These are phyloP conservation scores for Collichthys lucidus DNA, from an alignment of 2,113 vertebrate species.

Conservation along the genomic window DNA sequence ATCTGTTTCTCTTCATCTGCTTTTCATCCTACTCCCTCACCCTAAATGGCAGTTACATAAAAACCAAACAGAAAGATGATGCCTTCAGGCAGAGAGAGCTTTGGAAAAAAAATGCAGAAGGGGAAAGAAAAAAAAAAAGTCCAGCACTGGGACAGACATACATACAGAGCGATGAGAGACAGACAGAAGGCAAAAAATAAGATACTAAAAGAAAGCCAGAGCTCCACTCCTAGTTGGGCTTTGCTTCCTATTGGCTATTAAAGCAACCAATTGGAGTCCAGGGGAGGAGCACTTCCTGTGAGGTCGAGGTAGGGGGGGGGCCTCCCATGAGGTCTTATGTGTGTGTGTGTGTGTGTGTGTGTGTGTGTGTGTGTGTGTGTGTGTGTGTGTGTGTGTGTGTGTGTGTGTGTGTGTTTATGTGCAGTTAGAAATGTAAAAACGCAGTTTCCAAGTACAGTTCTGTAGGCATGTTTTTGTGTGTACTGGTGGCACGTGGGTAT, in stretches of 20 bases:
- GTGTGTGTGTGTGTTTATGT: constrained; percentile 25
- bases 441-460: neutral
- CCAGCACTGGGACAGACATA: constrained; percentile 17
- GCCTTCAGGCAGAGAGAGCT: constrained; percentile 46
- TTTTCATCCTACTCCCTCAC: constrained; percentile 37
- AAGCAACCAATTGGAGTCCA: constrained; percentile 61
- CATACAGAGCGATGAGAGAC: constrained; percentile 1
- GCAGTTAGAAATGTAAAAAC: constrained; percentile 12
- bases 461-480: neutral
- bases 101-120: constrained; percentile 34
- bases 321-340: constrained; percentile 47
- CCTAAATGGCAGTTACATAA: constrained; percentile 48
- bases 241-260: constrained; percentile 59
- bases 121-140: constrained; percentile 17
- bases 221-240: constrained; percentile 57
- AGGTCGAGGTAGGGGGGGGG: constrained; percentile 41
- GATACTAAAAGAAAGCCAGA: constrained; percentile 47
- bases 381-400: constrained; percentile 9
- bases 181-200: constrained; percentile 52
- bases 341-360: too few relatives aligned
- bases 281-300: constrained; percentile 77
- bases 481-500: neutral
- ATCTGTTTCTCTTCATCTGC: constrained; percentile 55
- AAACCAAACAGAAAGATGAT: constrained; percentile 54
- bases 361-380: too few relatives aligned